A percentile compares a stretch with the other conserved stretches of the same genome.
These are phyloP conservation scores for Morone chrysops DNA, from an alignment of 2,113 vertebrate species.

Conservation along the genomic window DNA sequence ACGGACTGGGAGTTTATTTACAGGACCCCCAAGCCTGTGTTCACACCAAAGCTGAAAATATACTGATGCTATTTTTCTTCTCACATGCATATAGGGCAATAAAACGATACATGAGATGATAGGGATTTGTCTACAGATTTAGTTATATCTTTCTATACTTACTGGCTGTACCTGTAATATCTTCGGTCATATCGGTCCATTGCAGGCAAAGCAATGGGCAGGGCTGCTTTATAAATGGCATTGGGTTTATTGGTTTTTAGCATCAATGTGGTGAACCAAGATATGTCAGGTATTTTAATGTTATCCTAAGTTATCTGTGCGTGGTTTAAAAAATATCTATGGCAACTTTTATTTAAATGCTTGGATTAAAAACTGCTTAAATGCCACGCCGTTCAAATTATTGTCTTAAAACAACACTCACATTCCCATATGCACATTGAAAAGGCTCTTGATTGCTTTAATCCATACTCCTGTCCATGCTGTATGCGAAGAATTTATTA, in stretches of 20 bases:
- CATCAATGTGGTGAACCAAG: background rate
- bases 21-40: slow-evolving; percentile 5
- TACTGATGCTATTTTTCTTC: slow-evolving; percentile 6
- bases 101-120: slow-evolving; percentile 20
- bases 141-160: slow-evolving; percentile 20
- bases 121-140: slow-evolving; percentile 35
- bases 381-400: too few relatives aligned
- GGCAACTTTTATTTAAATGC: too few relatives aligned
- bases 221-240: background rate
- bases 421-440: background rate
- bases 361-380: too few relatives aligned
- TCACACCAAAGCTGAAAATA: slow-evolving; percentile 49
- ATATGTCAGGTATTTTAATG: background rate
- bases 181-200: background rate
- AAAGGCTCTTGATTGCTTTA: background rate
- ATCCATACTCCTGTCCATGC: background rate
- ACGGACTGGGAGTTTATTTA: slow-evolving; percentile 45
- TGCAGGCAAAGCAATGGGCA: background rate
- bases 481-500: background rate
- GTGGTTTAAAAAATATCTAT: too few relatives aligned
- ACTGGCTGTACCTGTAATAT: background rate
- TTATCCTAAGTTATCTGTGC: background rate
- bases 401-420: too few relatives aligned
- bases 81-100: background rate
- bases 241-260: background rate